phyloP scores from a whole-genome alignment of 2,797 vertebrate species.

The Bufotes viridis region DNA sequence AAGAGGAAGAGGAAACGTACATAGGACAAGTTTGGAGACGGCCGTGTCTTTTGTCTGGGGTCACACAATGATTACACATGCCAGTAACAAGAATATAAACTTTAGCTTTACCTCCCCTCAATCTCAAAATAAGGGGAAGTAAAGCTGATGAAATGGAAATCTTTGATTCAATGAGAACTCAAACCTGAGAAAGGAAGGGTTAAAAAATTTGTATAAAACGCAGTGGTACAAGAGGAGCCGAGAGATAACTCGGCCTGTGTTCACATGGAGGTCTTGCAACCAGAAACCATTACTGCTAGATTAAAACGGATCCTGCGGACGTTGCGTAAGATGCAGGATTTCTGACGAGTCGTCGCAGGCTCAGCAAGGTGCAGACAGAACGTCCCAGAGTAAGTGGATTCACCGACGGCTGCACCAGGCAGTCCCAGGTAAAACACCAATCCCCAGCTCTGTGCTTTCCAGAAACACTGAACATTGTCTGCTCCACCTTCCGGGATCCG shows the following conservation, averaged over 20 bases:
- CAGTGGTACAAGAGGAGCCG: neutral
- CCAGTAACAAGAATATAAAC: neutral
- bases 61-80: constrained; percentile 1
- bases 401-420: constrained; percentile 8
- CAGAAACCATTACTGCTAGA: neutral
- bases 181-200: neutral
- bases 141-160: neutral
- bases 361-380: neutral
- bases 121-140: too few species aligned
- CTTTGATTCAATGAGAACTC: constrained; percentile 29
- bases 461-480: neutral
- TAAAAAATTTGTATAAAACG: neutral
- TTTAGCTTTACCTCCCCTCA: neutral
- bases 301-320: neutral
- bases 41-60: neutral
- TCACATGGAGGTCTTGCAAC: neutral
- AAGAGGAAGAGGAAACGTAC: too few species aligned
- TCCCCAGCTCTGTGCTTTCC: neutral
- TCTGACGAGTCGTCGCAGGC: too few species aligned
- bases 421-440: neutral
- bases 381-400: neutral
- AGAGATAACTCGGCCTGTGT: neutral
- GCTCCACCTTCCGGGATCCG: neutral
- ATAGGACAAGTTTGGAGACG: neutral
- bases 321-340: neutral